These are phyloP conservation scores for Nomada flava DNA, from an alignment of 2,888 invertebrate species.

Conservation along the genomic window DNA sequence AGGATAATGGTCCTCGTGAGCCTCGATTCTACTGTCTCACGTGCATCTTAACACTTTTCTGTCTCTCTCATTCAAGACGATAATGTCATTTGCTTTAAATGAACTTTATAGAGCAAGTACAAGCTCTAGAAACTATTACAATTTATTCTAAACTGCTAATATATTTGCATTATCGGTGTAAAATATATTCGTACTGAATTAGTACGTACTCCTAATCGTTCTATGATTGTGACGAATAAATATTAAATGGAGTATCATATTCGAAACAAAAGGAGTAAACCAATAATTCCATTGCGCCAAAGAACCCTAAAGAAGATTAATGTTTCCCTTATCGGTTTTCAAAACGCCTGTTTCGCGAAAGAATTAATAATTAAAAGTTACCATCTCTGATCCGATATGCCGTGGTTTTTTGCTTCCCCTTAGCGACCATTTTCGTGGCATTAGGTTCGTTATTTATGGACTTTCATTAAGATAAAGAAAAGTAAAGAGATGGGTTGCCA, in stretches of 20 bases:
- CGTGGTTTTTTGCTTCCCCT: constrained; percentile 75
- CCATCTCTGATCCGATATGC: constrained; percentile 56
- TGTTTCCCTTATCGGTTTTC: background rate
- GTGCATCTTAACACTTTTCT: constrained; percentile 9
- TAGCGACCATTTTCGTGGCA: constrained; percentile 79
- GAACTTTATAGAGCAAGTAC: no score
- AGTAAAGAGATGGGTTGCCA: constrained; percentile 79
- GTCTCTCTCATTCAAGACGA: background rate
- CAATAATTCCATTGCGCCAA: background rate
- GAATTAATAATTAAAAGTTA: constrained; percentile 64
- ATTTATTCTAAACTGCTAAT: no score
- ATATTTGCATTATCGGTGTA: no score
- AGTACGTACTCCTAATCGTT: no score
- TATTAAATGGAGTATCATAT: no score
- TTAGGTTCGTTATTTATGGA: constrained; percentile 84
- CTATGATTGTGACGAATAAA: no score
- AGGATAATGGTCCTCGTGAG: constrained; percentile 58
- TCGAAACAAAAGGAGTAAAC: background rate
- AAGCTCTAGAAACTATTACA: no score
- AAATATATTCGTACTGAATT: no score
- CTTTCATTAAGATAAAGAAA: constrained; percentile 84
- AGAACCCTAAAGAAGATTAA: background rate
- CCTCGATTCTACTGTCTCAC: constrained; percentile 47
- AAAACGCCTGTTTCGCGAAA: constrained; percentile 11
- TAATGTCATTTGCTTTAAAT: background rate